A percentile compares a stretch with the other conserved stretches of the same genome.
Conservation (phyloP, 1,140 invertebrate genomes). For the Brachionus sp. region DNA sequence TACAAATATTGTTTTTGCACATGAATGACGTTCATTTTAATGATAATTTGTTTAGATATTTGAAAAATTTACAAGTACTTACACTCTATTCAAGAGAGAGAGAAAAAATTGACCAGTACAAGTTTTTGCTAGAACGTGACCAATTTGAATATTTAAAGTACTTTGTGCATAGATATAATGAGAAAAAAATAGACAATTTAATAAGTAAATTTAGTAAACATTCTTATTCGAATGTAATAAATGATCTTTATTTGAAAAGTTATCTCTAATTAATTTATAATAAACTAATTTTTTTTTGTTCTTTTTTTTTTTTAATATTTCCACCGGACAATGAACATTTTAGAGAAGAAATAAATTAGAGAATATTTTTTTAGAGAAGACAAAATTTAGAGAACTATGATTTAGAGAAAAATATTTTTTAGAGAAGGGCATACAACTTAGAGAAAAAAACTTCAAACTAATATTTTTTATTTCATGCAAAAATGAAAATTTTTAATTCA, state of each 20-base stretch:
- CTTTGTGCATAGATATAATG: not conserved
- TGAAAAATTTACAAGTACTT: not conserved
- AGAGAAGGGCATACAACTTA: no score
- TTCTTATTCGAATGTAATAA: not conserved
- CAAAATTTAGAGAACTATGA: no score
- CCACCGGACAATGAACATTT: no score
- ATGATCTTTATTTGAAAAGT: slow-evolving; percentile 18
- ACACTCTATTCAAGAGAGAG: not conserved
- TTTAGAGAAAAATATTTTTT: no score
- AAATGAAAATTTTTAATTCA: no score
- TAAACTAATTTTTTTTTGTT: no score
- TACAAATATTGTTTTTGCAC: not conserved
- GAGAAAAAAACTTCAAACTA: no score
- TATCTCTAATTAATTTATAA: not conserved
- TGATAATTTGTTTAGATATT: not conserved
- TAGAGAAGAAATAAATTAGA: no score
- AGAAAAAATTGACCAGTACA: not conserved
- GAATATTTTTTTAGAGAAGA: no score
- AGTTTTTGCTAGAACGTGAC: not conserved
- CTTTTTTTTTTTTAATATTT: no score
- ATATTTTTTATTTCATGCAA: no score
- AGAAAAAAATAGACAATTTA: not conserved
- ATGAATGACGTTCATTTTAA: not conserved
- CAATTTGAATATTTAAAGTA: not conserved
- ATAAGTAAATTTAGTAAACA: not conserved